A percentile compares a stretch with the other conserved stretches of the same genome.
Conservation (phyloP, 2,113 vertebrate species). For the Eurypyga helias region DNA sequence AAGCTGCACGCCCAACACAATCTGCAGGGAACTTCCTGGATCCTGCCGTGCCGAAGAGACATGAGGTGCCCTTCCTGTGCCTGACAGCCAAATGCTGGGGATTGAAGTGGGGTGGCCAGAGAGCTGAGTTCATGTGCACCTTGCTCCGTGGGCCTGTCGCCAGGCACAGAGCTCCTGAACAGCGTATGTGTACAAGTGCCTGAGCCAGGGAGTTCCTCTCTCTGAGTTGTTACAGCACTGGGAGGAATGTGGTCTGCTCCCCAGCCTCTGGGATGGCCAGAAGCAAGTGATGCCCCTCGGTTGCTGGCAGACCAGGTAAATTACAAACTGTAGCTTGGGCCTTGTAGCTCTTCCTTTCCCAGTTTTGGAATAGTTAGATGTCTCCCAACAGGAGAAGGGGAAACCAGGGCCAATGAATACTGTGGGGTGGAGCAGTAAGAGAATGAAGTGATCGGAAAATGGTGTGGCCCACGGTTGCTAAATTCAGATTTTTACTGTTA, state of each 20-base stretch:
- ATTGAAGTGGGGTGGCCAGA: neutral
- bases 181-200: rapidly evolving
- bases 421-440: neutral
- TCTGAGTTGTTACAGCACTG: neutral
- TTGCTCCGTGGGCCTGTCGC: rapidly evolving
- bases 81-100: rapidly evolving
- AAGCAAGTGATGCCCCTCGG: rapidly evolving
- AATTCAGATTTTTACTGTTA: neutral
- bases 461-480: neutral
- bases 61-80: neutral
- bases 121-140: neutral
- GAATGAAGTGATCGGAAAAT: neutral
- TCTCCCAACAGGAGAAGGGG: neutral
- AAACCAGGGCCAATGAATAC: neutral
- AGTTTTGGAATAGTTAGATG: neutral
- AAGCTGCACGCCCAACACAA: neutral
- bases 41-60: neutral
- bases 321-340: neutral
- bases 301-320: neutral
- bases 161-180: neutral
- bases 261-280: neutral
- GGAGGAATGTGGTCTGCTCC: neutral
- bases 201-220: neutral
- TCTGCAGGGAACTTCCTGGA: neutral
- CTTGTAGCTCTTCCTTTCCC: neutral